Base-by-base conservation (phyloP, 2,113 vertebrate species). In the Todiramphus saurophagus region DNA sequence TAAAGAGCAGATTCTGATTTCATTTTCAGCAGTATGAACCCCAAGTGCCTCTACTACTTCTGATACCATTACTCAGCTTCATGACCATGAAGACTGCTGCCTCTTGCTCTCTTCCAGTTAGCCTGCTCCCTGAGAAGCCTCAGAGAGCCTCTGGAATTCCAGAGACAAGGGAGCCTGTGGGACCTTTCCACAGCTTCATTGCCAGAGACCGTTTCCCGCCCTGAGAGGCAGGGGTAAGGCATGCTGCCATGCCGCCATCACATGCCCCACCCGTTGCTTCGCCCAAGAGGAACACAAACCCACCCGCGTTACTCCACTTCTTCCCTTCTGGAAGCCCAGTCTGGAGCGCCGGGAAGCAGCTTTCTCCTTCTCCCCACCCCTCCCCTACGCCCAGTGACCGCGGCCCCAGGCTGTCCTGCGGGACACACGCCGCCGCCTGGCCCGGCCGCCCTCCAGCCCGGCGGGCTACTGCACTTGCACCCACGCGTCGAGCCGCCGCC, bases 61-160 rank as follows among this genome's bases (percentile, higher is more conserved):
- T 27, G 11, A 30, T 2, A 72, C 31, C 5, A 3, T 5, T 64
- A 9, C 55, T 56, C 7, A 9, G 14, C 25, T 7, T 35, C 44
- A 1, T 0, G 27, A n/a, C 13, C 24, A 19, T 27, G 17, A 39
- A 37, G 39, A 41, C 5, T 4, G n/a, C 13, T 0, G 3, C 8
- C 12, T 35, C 51, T 17, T 9, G 31, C 63, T 15, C 33, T 30
- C 28, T 33, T 13, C 16, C 23, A 5, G 50, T 4, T n/a, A 15
- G 15, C 4, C 68, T 6, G 4, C 50, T 41, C 20, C 60, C 31
- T 4, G 10, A 18, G 20, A 43, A 55, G 73, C n/a, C 33, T 14
- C 7, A 11, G 5, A 31, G 11, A 31, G n/a, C 23, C 23, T 50
- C 23, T 6, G 10, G 30, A 14, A 7, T 19, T 51, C 50, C 24